phyloP scores from a whole-genome alignment of 2,888 invertebrate genomes.

The Andrena bicolor region DNA sequence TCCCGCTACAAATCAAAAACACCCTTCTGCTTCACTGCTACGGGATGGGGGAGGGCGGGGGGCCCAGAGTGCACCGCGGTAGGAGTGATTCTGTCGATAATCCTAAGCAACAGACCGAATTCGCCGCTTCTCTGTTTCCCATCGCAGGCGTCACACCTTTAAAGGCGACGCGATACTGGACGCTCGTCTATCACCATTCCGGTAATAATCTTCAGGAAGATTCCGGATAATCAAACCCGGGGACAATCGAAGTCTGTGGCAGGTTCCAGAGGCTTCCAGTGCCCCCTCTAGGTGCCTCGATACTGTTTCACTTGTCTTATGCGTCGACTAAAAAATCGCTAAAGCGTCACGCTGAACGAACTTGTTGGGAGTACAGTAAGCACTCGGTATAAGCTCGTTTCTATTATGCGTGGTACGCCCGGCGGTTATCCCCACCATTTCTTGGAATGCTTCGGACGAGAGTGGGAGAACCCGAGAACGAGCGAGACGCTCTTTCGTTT shows the following conservation, averaged over 20 bases:
- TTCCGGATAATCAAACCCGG: neutral
- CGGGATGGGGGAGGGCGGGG: neutral
- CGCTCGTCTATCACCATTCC: slow-evolving; percentile 47
- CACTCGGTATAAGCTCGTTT: too few relatives aligned
- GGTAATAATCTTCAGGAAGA: slow-evolving; percentile 16
- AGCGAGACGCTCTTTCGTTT: too few relatives aligned
- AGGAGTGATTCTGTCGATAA: slow-evolving; percentile 43
- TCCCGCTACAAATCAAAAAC: slow-evolving; percentile 72
- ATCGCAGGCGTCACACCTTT: neutral
- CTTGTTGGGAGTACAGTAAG: too few relatives aligned
- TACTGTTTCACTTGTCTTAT: too few relatives aligned
- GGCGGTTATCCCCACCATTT: too few relatives aligned
- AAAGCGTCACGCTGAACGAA: too few relatives aligned
- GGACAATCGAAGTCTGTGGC: slow-evolving; percentile 10
- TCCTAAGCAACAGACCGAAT: slow-evolving; percentile 27
- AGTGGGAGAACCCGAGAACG: too few relatives aligned
- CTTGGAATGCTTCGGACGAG: too few relatives aligned
- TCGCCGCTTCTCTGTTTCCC: neutral
- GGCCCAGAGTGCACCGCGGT: slow-evolving; percentile 39
- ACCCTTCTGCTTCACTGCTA: slow-evolving; percentile 27
- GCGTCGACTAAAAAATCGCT: too few relatives aligned
- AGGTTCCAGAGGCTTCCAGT: slow-evolving; percentile 21
- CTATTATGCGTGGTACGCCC: too few relatives aligned
- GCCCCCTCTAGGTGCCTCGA: neutral
- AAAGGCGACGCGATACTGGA: slow-evolving; percentile 28